Conservation (phyloP, 2,888 invertebrate genomes). For the Cyclophora albipunctata region DNA sequence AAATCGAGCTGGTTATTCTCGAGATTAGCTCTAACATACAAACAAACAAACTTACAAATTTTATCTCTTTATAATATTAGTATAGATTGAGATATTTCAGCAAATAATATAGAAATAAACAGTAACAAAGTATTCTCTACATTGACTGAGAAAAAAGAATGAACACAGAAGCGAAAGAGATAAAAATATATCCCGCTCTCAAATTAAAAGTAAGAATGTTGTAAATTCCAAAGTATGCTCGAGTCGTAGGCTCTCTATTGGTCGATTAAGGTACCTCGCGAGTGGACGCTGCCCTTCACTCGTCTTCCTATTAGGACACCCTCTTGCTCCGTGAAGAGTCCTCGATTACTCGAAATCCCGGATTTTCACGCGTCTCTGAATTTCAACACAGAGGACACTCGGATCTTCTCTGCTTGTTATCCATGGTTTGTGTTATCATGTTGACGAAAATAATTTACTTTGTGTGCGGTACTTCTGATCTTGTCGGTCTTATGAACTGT, state of each 20-base stretch:
- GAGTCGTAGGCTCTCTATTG: slow-evolving; percentile 17
- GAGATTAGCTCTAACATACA: too few relatives aligned
- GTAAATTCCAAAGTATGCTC: background rate
- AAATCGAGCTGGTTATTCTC: too few relatives aligned
- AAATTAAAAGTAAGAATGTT: too few relatives aligned
- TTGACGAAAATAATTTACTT: too few relatives aligned
- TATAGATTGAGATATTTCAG: too few relatives aligned
- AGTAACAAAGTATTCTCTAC: too few relatives aligned
- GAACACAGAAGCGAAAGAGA: too few relatives aligned
- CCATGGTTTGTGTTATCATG: slow-evolving; percentile 23
- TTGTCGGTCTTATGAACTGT: background rate
- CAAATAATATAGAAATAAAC: too few relatives aligned
- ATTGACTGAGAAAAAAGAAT: too few relatives aligned
- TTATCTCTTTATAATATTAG: too few relatives aligned
- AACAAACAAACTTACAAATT: too few relatives aligned
- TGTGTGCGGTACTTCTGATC: background rate
- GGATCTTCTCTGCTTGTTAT: slow-evolving; percentile 36
- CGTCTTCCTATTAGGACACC: slow-evolving; percentile 45
- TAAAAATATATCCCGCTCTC: too few relatives aligned
- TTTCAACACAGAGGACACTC: slow-evolving; percentile 39
- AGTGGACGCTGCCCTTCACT: slow-evolving; percentile 31
- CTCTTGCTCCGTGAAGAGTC: slow-evolving; percentile 40
- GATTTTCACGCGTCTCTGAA: slow-evolving; percentile 50
- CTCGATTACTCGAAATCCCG: slow-evolving; percentile 53
- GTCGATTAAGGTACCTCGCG: slow-evolving; percentile 33